phyloP scores from a whole-genome alignment of 2,797 vertebrate species.

The Yasuhikotakia modesta region DNA sequence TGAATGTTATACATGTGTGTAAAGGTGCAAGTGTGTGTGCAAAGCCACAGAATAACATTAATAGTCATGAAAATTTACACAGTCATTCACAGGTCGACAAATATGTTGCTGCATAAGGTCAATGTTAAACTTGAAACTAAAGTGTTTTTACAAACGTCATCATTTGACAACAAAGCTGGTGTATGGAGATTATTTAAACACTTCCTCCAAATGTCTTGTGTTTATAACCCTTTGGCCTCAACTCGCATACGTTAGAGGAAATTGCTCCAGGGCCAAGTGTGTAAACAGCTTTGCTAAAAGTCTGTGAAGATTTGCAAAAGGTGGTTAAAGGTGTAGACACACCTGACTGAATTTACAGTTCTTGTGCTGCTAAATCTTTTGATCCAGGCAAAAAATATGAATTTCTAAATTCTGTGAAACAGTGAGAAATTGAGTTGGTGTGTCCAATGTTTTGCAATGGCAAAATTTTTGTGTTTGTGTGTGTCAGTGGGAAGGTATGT shows the following conservation, averaged over 20 bases:
- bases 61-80: slow-evolving; percentile 5
- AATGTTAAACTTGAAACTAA: not conserved
- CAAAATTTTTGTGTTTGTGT: no score
- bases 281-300: slow-evolving; percentile 53
- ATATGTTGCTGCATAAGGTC: not conserved
- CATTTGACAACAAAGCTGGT: slow-evolving; percentile 2
- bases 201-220: slow-evolving; percentile 17
- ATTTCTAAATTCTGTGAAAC: no score
- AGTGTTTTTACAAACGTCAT: not conserved
- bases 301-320: not conserved
- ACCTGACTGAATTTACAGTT: not conserved
- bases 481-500: no score
- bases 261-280: slow-evolving; percentile 25
- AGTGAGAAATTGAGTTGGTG: no score
- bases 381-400: no score
- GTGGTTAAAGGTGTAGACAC: not conserved
- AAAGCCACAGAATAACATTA: slow-evolving; percentile 3
- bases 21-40: slow-evolving; percentile 19
- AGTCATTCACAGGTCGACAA: not conserved
- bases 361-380: no score
- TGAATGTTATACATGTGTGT: slow-evolving; percentile 42
- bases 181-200: slow-evolving; percentile 13
- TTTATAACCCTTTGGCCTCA: slow-evolving; percentile 17
- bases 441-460: no score
- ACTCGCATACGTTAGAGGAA: slow-evolving; percentile 51